Conservation (phyloP, 2,113 vertebrate species). For the Struthio camelus region DNA sequence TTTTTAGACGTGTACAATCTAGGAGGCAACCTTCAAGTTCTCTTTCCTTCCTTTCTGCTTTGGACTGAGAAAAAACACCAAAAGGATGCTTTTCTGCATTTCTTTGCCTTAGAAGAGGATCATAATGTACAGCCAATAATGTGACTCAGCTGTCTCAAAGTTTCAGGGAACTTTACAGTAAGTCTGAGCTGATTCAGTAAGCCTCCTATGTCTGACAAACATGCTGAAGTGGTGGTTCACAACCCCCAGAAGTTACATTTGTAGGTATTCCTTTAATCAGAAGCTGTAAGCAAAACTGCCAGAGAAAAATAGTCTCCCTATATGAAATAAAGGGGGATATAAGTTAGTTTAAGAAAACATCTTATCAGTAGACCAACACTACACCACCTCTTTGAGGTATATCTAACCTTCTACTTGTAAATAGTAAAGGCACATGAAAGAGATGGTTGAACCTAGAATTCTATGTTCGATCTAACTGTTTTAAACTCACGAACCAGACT, state of each 20-base stretch:
- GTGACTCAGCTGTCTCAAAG: slow-evolving; percentile 8
- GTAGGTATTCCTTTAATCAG: background rate
- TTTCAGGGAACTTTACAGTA: background rate
- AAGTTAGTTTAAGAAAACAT: background rate
- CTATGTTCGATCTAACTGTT: background rate
- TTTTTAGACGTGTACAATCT: background rate
- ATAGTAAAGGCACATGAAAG: background rate
- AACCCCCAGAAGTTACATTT: background rate
- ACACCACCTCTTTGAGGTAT: background rate
- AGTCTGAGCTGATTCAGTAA: background rate
- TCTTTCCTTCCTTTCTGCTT: background rate
- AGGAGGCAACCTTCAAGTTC: background rate
- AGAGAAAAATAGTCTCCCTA: background rate
- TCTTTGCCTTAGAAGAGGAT: background rate
- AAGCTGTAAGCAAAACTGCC: background rate
- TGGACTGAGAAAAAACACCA: background rate
- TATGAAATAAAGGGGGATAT: background rate
- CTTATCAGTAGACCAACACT: background rate
- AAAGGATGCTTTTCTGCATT: background rate
- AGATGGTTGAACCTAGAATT: background rate
- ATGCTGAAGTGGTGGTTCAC: background rate
- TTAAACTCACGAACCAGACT: background rate
- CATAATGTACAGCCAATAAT: slow-evolving; percentile 29
- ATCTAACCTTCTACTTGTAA: background rate
- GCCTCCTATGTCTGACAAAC: background rate